Base-by-base conservation (phyloP, 1,140 invertebrate genomes). In the Drosophila malerkotliana region DNA sequence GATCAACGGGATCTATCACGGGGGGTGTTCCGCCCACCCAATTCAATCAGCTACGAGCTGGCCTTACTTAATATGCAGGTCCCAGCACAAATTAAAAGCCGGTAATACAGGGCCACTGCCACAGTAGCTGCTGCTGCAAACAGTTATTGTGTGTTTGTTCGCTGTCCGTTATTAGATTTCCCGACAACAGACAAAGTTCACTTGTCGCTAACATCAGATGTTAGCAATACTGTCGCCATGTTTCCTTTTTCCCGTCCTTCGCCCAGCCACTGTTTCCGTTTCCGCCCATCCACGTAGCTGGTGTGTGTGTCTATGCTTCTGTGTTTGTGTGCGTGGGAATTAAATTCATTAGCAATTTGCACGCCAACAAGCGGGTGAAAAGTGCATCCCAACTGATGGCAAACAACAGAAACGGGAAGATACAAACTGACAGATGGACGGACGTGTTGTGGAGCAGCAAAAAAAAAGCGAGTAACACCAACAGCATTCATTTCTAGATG, bases 131-230 rank as follows among this genome's bases (percentile, higher is more conserved):
- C 49, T 52, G 39, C 58, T 74, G 26, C 9, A 39, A 54, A 73
- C 66, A 73, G 62, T 85, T 80, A 85, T 77, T 77, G 81, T 80
- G 15, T 82, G 63, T 76, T 74, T 75, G 72, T 62, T 30, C 56
- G 72, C 59, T 80, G 73, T 59, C 62, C 61, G 55, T 84, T 84
- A 84, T 84, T 84, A 84, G 80, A 85, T 84, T 84, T 80, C 47
- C 52, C 74, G 55, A 68, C 71, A 69, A 75, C 81, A 57, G 77
- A 47, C 80, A 80, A 85, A 85, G 62, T 85, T 85, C 81, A 77
- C 73, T 76, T 76, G 66, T 68, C 58, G 56, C 66, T 44, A 47
- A 44, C 53, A 67, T 73, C 69, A 67, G 44, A 74, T 72, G 76
- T 37, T 67, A 21, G 58, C 61, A 45, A 47, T 51, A 15, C 53